These are phyloP conservation scores for Girardia tigrina DNA, from an alignment of 2,888 invertebrate genomes.

Conservation along the genomic window DNA sequence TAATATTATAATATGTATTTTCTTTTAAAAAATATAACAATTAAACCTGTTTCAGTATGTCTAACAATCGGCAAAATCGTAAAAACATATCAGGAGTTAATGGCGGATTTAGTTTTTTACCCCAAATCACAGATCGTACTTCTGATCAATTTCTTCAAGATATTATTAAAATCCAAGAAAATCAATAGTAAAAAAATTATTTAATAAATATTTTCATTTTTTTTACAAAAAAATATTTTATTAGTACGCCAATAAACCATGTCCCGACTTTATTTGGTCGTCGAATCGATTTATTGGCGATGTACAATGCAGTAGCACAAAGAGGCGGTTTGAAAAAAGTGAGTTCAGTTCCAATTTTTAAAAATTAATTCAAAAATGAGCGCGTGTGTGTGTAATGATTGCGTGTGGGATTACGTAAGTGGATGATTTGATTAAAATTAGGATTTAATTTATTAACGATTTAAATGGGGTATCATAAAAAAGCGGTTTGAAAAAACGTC, in stretches of 20 bases:
- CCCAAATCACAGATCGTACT: slow-evolving; percentile 14
- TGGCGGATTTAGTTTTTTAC: slow-evolving; percentile 17
- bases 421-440: too few species aligned
- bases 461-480: too few species aligned
- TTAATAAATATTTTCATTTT: background rate
- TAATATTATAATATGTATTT: too few species aligned
- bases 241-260: slow-evolving; percentile 32
- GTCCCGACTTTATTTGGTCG: slow-evolving; percentile 32
- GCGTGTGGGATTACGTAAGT: too few species aligned
- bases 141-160: slow-evolving; percentile 20
- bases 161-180: background rate
- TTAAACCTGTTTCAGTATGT: too few species aligned
- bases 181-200: background rate
- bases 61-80: background rate
- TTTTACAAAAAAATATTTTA: background rate
- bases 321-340: slow-evolving; percentile 30
- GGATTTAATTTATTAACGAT: too few species aligned
- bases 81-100: slow-evolving; percentile 14
- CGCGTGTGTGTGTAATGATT: too few species aligned
- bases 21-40: too few species aligned
- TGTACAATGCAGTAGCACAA: slow-evolving; percentile 31
- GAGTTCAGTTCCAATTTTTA: background rate
- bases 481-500: too few species aligned
- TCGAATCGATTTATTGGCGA: slow-evolving; percentile 26
- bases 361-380: background rate